Evolutionary conservation across 2,888 invertebrate species (phyloP).

Genomic region (Plagodis dolabraria): DNA sequence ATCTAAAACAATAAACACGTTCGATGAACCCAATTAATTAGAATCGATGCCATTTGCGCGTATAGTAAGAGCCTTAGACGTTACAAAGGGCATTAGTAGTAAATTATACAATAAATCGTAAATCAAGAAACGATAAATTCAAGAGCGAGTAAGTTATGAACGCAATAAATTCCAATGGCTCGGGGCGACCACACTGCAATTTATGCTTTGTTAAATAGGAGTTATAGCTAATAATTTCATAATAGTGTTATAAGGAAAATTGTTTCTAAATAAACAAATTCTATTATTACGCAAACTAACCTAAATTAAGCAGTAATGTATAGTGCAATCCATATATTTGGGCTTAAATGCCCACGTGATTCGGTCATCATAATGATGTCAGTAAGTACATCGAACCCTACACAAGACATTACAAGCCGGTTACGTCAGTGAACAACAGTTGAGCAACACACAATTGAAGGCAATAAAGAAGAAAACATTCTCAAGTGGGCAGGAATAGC

Average conservation of each 20-base stretch:
- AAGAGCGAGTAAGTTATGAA: constrained; percentile 48
- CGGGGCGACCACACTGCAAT: constrained; percentile 46
- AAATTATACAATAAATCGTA: constrained; percentile 42
- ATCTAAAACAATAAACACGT: constrained; percentile 52
- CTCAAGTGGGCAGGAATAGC: constrained; percentile 67
- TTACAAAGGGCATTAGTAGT: constrained; percentile 43
- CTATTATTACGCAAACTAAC: neutral
- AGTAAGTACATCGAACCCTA: constrained; percentile 68
- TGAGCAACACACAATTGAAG: constrained; percentile 76
- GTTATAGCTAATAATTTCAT: constrained; percentile 1
- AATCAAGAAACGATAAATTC: constrained; percentile 47
- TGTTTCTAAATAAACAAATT: neutral
- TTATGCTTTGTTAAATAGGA: constrained; percentile 32
- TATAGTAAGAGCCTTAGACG: constrained; percentile 21
- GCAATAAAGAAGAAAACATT: constrained; percentile 74
- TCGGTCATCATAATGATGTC: constrained; percentile 38
- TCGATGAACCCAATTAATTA: constrained; percentile 51
- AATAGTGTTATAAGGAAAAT: neutral
- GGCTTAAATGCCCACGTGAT: constrained; percentile 6
- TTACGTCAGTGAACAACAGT: constrained; percentile 68
- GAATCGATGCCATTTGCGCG: constrained; percentile 28
- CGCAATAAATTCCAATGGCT: constrained; percentile 48
- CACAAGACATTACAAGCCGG: constrained; percentile 63
- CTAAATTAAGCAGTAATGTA: neutral
- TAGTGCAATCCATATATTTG: neutral